phyloP scores from a whole-genome alignment of 2,888 invertebrate genomes.

The Asteroscopus sphinx region DNA sequence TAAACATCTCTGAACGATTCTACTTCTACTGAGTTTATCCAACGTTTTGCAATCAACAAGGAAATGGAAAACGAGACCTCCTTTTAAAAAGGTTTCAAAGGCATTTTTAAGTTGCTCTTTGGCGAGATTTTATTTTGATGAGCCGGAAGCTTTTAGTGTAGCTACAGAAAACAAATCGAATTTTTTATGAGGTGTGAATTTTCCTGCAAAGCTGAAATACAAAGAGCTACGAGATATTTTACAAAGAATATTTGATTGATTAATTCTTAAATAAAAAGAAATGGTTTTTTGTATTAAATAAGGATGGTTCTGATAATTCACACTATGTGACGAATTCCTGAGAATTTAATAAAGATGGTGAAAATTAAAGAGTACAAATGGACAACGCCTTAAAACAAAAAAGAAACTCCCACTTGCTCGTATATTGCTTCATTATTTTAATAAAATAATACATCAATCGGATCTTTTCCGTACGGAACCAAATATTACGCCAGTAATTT shows the following conservation, averaged over 20 bases:
- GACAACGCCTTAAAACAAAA: too few relatives aligned
- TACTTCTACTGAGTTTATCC: conserved; percentile 5
- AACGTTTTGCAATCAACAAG: conserved; percentile 23
- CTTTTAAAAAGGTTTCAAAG: conserved; percentile 29
- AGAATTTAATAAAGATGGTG: too few relatives aligned
- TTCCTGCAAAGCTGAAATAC: conserved; percentile 5
- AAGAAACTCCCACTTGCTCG: too few relatives aligned
- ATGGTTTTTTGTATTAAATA: too few relatives aligned
- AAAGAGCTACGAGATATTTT: neutral
- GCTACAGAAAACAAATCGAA: conserved; percentile 26
- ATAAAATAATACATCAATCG: too few relatives aligned
- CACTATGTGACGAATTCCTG: too few relatives aligned
- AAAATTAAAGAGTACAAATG: too few relatives aligned
- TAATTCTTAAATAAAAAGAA: too few relatives aligned
- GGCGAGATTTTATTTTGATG: conserved; percentile 24
- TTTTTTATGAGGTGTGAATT: conserved; percentile 37
- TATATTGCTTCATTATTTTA: too few relatives aligned
- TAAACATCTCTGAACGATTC: conserved; percentile 1
- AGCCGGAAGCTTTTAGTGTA: conserved; percentile 21
- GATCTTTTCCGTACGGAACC: too few relatives aligned
- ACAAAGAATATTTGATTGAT: neutral
- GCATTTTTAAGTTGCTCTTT: conserved; percentile 17
- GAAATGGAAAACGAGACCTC: conserved; percentile 26
- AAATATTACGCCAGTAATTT: too few relatives aligned
- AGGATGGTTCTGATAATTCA: too few relatives aligned